Conservation (phyloP, 2,797 vertebrate species). For the Enteromius fasciolatus region DNA sequence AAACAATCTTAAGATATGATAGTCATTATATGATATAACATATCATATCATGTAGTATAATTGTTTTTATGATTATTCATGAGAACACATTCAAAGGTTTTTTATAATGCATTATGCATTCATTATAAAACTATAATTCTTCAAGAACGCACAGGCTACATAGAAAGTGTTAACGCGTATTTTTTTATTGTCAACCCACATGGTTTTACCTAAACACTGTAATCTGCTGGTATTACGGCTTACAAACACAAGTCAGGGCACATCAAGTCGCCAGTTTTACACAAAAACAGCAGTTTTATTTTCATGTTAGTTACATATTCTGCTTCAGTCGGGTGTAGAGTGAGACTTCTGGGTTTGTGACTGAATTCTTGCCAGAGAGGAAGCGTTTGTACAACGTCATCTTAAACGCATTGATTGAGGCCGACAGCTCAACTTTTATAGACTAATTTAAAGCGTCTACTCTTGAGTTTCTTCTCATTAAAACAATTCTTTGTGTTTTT, state of each 20-base stretch:
- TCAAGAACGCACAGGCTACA: too few species aligned
- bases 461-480: conserved; percentile 48
- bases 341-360: not conserved
- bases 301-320: not conserved
- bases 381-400: conserved; percentile 48
- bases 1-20: too few species aligned
- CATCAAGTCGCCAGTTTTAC: conserved; percentile 55
- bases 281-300: not conserved
- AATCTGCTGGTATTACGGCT: conserved; percentile 82
- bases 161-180: too few species aligned
- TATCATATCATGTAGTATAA: too few species aligned
- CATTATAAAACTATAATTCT: too few species aligned
- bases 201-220: conserved; percentile 79
- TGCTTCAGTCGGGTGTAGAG: not conserved
- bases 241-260: conserved; percentile 70
- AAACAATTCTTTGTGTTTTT: conserved; percentile 44
- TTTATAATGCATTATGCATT: too few species aligned
- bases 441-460: conserved; percentile 47
- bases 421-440: conserved; percentile 58
- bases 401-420: conserved; percentile 49
- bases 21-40: too few species aligned
- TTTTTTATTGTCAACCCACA: conserved; percentile 71
- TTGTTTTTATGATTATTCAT: too few species aligned
- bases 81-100: too few species aligned
- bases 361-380: conserved; percentile 40